Conservation (phyloP, 2,888 invertebrate species). For the Melinaea marsaeus region DNA sequence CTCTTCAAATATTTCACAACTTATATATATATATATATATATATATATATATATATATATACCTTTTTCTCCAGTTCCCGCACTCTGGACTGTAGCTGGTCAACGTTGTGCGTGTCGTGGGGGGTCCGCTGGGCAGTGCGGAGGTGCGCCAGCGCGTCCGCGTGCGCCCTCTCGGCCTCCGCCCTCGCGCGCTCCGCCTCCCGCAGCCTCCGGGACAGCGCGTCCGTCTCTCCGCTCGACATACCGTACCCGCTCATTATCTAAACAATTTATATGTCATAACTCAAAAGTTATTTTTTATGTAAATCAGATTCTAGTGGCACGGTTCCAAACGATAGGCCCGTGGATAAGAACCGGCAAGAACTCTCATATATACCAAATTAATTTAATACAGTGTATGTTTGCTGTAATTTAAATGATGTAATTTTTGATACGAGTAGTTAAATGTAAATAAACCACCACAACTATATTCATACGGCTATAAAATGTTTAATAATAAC, state of each 20-base stretch:
- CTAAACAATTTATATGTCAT: slow-evolving; percentile 39
- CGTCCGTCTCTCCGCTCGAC: slow-evolving; percentile 62
- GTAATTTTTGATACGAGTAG: no score
- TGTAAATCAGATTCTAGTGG: no score
- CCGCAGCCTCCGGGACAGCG: slow-evolving; percentile 84
- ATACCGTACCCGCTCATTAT: slow-evolving; percentile 68
- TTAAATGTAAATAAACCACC: no score
- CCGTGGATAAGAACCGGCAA: no score
- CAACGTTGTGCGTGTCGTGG: slow-evolving; percentile 76
- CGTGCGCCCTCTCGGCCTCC: slow-evolving; percentile 87
- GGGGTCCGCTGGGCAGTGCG: slow-evolving; percentile 72
- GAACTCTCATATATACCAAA: no score
- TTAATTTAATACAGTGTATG: no score
- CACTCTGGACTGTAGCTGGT: slow-evolving; percentile 88
- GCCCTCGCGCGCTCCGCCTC: slow-evolving; percentile 87
- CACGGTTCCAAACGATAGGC: no score
- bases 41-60: slow-evolving; percentile 8
- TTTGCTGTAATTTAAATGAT: no score
- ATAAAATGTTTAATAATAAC: no score
- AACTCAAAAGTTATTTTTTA: background rate
- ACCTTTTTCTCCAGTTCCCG: slow-evolving; percentile 96
- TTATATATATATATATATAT: no score
- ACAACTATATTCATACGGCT: no score
- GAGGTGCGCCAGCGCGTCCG: slow-evolving; percentile 85
- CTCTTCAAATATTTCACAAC: no score